Base-by-base conservation (phyloP, 2,888 invertebrate species). In the Pharmacophagus antenor region DNA sequence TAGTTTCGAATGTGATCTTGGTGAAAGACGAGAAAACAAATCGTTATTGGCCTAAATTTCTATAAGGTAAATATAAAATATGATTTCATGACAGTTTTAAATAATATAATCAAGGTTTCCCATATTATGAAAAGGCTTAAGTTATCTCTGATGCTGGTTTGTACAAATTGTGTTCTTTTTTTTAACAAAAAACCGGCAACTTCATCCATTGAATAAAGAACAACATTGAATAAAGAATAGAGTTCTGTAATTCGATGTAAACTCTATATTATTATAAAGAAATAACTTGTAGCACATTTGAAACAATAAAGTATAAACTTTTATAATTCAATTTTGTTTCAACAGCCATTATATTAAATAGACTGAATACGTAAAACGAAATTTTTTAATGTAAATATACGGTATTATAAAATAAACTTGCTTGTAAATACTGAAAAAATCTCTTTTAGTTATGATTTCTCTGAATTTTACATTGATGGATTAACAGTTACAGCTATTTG, bases 301-400 rank as follows among this genome's bases (percentile, higher is more conserved):
- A 7, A 20, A 23, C 15, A 0, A 22, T 17, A 23, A 47, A 18
- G 23, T 23, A 17, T 18, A 5, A 25, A 20, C 8, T 3, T 8
- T 44, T 27, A 6, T 15, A 15, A 10, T 23, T 15, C 22, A 22
- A 18, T 37, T 56, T 41, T 23, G 27, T 42, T 57, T 12, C 25
- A 42, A 50, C 21, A 58, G 37, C 46, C 51, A 58, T 58, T 37
- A 48, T 48, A 37, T 53, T 58, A 52, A 48, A 58, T 58, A 58
- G 58, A 58, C 58, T 58, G 58, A 58, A 47, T 44, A 51, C 25
- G 37, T 58, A 58, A 46, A 57, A 46, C 22, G 44, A 27, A 50
- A 12, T 20, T 4, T 48, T 31, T 53, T 21, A 48, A 42, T 58
- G 47, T 58, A 41, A 3, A 53, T 58, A 52, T 46, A 41, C 41